Percentiles rank a stretch among this genome's conserved stretches.
Conservation (phyloP, 2,888 invertebrate species). For the Luperina nickerlii region DNA sequence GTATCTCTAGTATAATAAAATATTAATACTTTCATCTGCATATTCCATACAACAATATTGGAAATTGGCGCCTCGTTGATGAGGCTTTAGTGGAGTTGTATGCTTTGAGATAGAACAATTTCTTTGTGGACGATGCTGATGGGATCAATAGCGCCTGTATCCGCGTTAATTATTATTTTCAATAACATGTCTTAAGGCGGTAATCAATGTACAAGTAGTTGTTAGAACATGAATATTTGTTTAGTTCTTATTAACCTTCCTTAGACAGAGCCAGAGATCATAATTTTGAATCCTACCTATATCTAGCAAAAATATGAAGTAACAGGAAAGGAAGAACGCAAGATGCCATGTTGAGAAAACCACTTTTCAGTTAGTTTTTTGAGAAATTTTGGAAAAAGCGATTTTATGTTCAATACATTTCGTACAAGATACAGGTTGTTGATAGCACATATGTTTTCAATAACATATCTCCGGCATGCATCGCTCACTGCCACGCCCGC, state of each 20-base stretch:
- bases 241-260: neutral
- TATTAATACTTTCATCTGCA: slow-evolving; percentile 61
- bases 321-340: neutral
- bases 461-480: slow-evolving; percentile 21
- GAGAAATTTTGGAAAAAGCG: neutral
- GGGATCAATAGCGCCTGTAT: neutral
- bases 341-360: neutral
- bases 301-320: neutral
- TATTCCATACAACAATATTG: slow-evolving; percentile 60
- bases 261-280: neutral
- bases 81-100: slow-evolving; percentile 38
- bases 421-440: neutral
- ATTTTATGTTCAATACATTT: neutral
- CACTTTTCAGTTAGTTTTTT: neutral
- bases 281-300: neutral
- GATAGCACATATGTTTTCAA: slow-evolving; percentile 13
- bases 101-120: slow-evolving; percentile 31
- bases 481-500: slow-evolving; percentile 29
- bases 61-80: slow-evolving; percentile 60
- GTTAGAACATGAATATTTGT: neutral
- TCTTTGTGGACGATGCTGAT: slow-evolving; percentile 26
- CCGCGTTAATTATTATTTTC: neutral
- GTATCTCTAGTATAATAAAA: slow-evolving; percentile 55
- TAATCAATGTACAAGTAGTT: neutral
- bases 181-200: neutral